Conservation (phyloP, 1,140 invertebrate species). For the Drosophila pallidifrons region DNA sequence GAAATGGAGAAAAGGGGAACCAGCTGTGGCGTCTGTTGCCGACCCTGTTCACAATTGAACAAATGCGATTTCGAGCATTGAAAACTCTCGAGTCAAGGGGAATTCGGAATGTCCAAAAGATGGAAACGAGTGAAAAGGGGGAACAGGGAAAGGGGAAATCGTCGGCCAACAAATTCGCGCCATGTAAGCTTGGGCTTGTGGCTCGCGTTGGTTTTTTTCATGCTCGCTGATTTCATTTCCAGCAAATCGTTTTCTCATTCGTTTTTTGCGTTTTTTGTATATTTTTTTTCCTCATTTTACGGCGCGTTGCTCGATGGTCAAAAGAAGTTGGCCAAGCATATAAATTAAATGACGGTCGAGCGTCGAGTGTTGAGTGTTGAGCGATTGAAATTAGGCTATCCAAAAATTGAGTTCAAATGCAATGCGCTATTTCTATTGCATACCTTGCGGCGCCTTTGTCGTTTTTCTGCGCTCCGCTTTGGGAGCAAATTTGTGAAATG, state of each 20-base stretch:
- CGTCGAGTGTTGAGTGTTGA: constrained; percentile 41
- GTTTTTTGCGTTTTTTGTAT: constrained; percentile 14
- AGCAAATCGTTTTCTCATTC: constrained; percentile 27
- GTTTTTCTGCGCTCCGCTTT: no score
- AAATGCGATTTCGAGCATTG: constrained; percentile 62
- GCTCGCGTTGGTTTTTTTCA: constrained; percentile 55
- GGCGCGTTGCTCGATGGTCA: constrained; percentile 48
- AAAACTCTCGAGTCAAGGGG: not conserved
- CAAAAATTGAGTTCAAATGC: not conserved
- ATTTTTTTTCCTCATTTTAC: constrained; percentile 34
- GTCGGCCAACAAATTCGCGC: constrained; percentile 49
- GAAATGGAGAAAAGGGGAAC: constrained; percentile 13
- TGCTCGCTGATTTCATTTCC: constrained; percentile 54
- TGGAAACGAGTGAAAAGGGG: not conserved
- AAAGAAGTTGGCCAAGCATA: constrained; percentile 74
- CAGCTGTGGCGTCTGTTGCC: constrained; percentile 6
- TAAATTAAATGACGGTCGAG: constrained; percentile 76
- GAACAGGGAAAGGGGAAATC: not conserved
- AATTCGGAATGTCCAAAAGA: constrained; percentile 1
- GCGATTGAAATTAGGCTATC: constrained; percentile 72
- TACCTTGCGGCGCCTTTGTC: constrained; percentile 8
- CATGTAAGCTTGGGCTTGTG: constrained; percentile 52
- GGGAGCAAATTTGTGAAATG: constrained; percentile 13
- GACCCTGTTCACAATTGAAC: constrained; percentile 71
- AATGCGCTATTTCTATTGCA: not conserved